Evolutionary conservation across 2,113 vertebrate genomes (phyloP).

Genomic region (Mormyrus lacerda): DNA sequence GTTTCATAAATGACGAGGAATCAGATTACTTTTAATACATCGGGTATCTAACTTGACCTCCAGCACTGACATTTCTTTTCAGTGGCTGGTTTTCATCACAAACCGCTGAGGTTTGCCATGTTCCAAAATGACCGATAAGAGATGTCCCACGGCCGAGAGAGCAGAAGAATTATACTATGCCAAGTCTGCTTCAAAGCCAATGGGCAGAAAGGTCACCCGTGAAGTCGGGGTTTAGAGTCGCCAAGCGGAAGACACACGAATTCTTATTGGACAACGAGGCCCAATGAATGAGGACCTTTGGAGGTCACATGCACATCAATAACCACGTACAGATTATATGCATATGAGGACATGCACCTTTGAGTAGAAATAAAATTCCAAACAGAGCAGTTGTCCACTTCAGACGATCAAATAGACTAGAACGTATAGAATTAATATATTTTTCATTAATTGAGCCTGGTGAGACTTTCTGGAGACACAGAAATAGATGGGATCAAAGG

Average conservation of each 20-base stretch:
- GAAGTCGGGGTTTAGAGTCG: not conserved
- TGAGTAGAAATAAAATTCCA: not conserved
- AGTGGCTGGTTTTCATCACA: not conserved
- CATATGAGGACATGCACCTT: not conserved
- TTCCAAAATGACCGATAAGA: not conserved
- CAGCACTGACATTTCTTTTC: not conserved
- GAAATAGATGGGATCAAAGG: not conserved
- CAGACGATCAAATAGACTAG: not conserved
- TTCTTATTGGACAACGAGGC: not conserved
- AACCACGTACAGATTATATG: not conserved
- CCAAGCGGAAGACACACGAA: not conserved
- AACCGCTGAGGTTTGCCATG: not conserved
- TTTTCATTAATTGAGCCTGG: not conserved
- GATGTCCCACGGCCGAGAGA: not conserved
- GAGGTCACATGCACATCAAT: not conserved
- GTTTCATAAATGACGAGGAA: not conserved
- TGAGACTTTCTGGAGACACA: not conserved
- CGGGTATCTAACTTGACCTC: not conserved
- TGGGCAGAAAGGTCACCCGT: not conserved
- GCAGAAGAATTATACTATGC: not conserved
- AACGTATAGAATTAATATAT: not conserved
- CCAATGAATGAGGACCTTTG: not conserved
- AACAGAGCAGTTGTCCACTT: not conserved
- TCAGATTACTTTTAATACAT: not conserved
- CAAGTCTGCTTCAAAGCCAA: not conserved